Evolutionary conservation across 1,140 invertebrate species (phyloP).

Genomic region (Carcinoscorpius rotundicauda): DNA sequence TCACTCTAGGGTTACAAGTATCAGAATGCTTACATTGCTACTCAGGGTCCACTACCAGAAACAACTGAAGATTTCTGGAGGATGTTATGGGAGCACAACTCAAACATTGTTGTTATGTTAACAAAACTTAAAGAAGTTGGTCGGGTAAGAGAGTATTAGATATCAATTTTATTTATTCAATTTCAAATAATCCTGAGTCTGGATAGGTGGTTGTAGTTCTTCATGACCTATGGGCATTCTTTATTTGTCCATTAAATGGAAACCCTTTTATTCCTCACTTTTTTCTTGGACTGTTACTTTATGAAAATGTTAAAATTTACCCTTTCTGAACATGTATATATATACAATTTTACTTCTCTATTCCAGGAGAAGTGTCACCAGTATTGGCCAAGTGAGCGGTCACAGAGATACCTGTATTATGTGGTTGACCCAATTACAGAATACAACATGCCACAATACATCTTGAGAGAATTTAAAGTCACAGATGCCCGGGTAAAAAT

Average conservation of each 20-base stretch:
- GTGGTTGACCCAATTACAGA: constrained; percentile 98
- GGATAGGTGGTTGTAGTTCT: too few relatives aligned
- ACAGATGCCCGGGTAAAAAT: constrained; percentile 40
- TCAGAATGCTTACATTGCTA: constrained; percentile 90
- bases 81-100: constrained; percentile 99
- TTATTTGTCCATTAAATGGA: too few relatives aligned
- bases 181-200: too few relatives aligned
- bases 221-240: too few relatives aligned
- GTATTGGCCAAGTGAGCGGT: constrained; percentile 97
- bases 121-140: constrained; percentile 97
- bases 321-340: too few relatives aligned
- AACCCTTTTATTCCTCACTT: too few relatives aligned
- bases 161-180: too few relatives aligned
- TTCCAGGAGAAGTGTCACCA: constrained; percentile 83
- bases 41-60: constrained; percentile 91
- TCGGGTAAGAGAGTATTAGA: constrained; percentile 35
- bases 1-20: constrained; percentile 43
- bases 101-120: constrained; percentile 97
- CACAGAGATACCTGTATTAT: constrained; percentile 81
- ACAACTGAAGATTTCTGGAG: constrained; percentile 98
- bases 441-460: constrained; percentile 99
- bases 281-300: too few relatives aligned
- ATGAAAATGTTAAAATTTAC: too few relatives aligned
- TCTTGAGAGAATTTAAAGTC: constrained; percentile 95
- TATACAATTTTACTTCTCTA: too few relatives aligned